These are phyloP conservation scores for Athalia cordata DNA, from an alignment of 2,888 invertebrate species.

Conservation along the genomic window DNA sequence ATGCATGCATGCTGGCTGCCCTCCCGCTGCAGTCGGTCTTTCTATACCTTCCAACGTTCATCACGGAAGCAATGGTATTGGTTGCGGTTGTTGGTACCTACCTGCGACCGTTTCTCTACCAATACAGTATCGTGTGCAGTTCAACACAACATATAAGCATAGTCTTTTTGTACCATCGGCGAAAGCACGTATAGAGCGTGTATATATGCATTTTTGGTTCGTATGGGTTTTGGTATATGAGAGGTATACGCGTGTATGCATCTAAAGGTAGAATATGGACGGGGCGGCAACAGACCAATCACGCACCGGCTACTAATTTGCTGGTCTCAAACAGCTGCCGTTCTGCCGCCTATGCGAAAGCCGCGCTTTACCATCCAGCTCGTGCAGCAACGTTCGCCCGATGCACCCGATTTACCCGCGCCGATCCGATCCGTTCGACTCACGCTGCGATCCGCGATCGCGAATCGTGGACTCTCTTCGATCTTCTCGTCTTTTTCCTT, in stretches of 20 bases:
- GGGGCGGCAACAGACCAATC: slow-evolving; percentile 73
- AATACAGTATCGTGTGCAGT: not conserved
- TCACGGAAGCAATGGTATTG: too few species aligned
- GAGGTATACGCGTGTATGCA: not conserved
- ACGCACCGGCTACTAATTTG: slow-evolving; percentile 73
- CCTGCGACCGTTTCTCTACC: not conserved
- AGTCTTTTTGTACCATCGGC: not conserved
- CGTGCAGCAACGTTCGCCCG: not conserved
- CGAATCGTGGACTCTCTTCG: slow-evolving; percentile 47
- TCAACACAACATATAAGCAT: not conserved
- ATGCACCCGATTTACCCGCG: slow-evolving; percentile 18
- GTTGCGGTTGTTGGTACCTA: too few species aligned
- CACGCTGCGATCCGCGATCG: slow-evolving; percentile 53
- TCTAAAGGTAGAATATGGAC: slow-evolving; percentile 63
- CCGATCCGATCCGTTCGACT: slow-evolving; percentile 52
- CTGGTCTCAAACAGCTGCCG: slow-evolving; percentile 72
- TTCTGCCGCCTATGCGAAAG: slow-evolving; percentile 70
- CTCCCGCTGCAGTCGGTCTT: not conserved
- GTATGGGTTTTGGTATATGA: not conserved
- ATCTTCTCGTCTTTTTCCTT: slow-evolving; percentile 42
- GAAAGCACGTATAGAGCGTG: not conserved
- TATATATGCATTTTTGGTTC: not conserved
- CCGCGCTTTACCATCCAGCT: slow-evolving; percentile 51
- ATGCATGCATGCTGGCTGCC: too few species aligned
- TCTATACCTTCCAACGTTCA: too few species aligned